phyloP scores from a whole-genome alignment of 2,888 invertebrate species.

The Pseudococcus viburni region DNA sequence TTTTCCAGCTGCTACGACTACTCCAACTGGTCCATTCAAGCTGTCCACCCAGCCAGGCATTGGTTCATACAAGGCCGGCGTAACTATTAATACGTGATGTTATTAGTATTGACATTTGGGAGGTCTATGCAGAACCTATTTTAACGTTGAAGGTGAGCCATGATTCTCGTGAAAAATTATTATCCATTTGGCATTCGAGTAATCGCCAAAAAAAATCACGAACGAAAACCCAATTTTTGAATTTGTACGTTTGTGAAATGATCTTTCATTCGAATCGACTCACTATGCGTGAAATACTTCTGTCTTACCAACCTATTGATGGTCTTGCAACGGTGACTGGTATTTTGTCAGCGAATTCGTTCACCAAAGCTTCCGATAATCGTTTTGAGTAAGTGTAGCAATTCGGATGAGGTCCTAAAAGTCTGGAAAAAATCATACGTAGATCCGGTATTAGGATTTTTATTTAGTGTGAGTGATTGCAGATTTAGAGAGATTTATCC shows the following conservation, averaged over 20 bases:
- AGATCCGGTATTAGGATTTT: not conserved
- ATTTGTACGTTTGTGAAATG: not conserved
- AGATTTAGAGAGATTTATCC: too few relatives aligned
- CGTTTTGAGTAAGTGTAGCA: conserved; percentile 98
- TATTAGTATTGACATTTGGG: conserved; percentile 1
- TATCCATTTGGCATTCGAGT: not conserved
- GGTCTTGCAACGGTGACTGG: conserved; percentile 91
- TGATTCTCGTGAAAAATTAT: conserved; percentile 25
- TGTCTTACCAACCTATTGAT: conserved; percentile 82
- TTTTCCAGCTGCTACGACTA: conserved; percentile 87
- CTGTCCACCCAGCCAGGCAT: conserved; percentile 92
- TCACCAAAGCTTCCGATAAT: conserved; percentile 87
- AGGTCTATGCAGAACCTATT: not conserved
- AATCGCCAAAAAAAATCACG: not conserved
- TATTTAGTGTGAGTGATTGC: not conserved
- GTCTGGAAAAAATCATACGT: conserved; percentile 71
- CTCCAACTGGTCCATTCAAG: conserved; percentile 90
- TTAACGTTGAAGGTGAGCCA: not conserved
- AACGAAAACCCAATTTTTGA: not conserved
- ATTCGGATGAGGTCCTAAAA: conserved; percentile 88
- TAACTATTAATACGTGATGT: conserved; percentile 75
- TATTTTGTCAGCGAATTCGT: conserved; percentile 79
- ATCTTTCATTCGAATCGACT: not conserved
- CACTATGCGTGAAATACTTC: not conserved
- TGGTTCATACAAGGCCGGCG: conserved; percentile 84